Conservation (phyloP, 37 sponge, comb jelly and placozoan species). For the Haliclona indistincta region DNA sequence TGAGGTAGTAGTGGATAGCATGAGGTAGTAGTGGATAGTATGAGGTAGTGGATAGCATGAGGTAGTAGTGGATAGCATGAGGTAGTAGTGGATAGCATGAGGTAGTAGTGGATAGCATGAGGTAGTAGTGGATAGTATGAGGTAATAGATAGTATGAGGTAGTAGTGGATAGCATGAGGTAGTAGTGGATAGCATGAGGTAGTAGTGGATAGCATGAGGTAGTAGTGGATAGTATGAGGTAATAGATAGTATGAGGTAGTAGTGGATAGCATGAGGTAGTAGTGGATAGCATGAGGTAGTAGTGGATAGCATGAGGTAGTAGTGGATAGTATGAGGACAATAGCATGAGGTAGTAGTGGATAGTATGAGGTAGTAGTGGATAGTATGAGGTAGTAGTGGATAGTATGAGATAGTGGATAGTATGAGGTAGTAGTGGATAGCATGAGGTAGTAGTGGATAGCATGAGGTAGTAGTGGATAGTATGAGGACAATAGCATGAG, state of each 20-base stretch:
- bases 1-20: no score
- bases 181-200: neutral
- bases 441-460: no score
- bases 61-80: neutral
- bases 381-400: neutral
- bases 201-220: neutral
- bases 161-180: neutral
- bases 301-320: conserved; percentile 1
- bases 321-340: no score
- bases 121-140: neutral
- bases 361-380: no score
- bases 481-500: conserved; percentile 1
- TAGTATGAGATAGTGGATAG: no score
- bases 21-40: neutral
- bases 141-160: neutral
- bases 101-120: neutral
- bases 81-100: no score
- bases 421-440: neutral
- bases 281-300: neutral
- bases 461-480: neutral
- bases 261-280: conserved; percentile 1
- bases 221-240: neutral
- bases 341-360: neutral
- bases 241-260: neutral
- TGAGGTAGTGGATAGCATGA: no score